phyloP scores from a whole-genome alignment of 2,797 vertebrate genomes.

The Pangasius mekongensis region DNA sequence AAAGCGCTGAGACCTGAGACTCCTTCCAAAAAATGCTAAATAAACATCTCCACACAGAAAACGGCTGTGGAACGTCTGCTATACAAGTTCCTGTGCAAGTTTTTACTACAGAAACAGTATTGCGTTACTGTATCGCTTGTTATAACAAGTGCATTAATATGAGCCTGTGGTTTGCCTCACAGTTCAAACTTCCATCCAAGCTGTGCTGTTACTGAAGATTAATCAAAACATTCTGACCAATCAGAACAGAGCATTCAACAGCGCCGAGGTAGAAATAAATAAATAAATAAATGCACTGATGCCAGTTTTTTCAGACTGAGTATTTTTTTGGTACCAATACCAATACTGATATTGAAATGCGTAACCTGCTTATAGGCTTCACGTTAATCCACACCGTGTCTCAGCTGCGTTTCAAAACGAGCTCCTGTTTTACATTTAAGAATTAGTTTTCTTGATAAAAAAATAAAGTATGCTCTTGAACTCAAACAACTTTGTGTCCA shows the following conservation, averaged over 20 bases:
- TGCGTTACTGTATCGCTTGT: neutral
- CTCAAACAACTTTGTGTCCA: too few species aligned
- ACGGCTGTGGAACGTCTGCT: neutral
- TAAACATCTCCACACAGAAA: neutral
- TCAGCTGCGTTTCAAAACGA: too few species aligned
- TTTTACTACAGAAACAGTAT: neutral
- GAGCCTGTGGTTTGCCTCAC: neutral
- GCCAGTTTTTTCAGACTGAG: too few species aligned
- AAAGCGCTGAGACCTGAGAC: neutral
- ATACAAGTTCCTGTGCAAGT: neutral
- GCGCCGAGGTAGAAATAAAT: neutral
- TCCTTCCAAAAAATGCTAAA: neutral
- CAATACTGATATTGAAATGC: too few species aligned
- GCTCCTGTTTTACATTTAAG: too few species aligned
- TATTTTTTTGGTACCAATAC: too few species aligned
- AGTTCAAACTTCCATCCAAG: neutral
- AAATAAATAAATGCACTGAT: too few species aligned
- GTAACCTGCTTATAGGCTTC: too few species aligned
- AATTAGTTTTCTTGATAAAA: too few species aligned
- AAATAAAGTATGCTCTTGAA: too few species aligned
- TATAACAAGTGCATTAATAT: neutral
- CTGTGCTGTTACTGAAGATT: neutral
- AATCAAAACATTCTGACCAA: neutral
- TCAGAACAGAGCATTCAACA: neutral
- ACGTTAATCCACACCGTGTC: too few species aligned